Percentiles rank a stretch among this genome's conserved stretches.
These are phyloP conservation scores for Leptopilina clavipes DNA, from an alignment of 1,140 invertebrate species.

Conservation along the genomic window DNA sequence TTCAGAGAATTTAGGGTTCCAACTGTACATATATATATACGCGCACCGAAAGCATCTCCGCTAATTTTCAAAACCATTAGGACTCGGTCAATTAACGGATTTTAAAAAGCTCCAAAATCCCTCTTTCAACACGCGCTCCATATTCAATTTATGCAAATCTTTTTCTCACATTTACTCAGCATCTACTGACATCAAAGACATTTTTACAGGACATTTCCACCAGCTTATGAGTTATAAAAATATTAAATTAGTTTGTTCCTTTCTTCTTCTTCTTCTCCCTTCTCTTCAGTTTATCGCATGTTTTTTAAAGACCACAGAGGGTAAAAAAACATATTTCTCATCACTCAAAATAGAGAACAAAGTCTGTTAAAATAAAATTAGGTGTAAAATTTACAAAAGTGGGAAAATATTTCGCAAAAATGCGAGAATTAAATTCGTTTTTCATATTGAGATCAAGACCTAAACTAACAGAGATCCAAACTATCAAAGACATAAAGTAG, in stretches of 20 bases:
- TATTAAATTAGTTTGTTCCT: not conserved
- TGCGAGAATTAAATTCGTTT: too few relatives aligned
- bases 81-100: conserved; percentile 8
- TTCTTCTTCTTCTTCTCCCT: too few relatives aligned
- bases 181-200: not conserved
- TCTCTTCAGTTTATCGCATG: not conserved
- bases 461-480: too few relatives aligned
- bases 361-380: too few relatives aligned
- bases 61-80: not conserved
- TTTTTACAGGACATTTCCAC: conserved; percentile 15
- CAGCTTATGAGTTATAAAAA: conserved; percentile 7
- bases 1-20: not conserved
- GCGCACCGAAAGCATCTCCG: not conserved
- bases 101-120: not conserved
- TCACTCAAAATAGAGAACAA: too few relatives aligned
- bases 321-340: too few relatives aligned
- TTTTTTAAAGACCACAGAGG: too few relatives aligned
- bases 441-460: too few relatives aligned
- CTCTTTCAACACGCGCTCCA: conserved; percentile 18
- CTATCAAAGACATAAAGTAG: too few relatives aligned
- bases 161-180: not conserved
- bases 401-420: too few relatives aligned
- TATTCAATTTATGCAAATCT: conserved; percentile 1
- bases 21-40: not conserved
- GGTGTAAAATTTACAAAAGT: too few relatives aligned